phyloP scores from a whole-genome alignment of 2,113 vertebrate genomes.

The Loxodonta africana region DNA sequence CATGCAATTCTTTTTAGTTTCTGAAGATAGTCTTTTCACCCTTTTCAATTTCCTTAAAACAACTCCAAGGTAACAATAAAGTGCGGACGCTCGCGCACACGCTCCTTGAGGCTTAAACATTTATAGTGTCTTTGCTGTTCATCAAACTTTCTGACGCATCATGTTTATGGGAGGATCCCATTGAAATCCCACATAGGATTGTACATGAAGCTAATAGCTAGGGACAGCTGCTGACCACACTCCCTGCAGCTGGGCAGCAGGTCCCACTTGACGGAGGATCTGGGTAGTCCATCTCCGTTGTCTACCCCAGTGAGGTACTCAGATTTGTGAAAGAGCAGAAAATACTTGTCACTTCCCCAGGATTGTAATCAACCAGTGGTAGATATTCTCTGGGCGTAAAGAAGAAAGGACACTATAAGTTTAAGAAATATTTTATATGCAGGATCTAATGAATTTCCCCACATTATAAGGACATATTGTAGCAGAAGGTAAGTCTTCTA shows the following conservation, averaged over 20 bases:
- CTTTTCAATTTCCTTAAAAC: constrained; percentile 14
- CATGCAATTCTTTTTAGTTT: background rate
- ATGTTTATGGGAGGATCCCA: background rate
- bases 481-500: too few species aligned
- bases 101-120: background rate
- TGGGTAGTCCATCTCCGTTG: background rate
- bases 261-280: background rate
- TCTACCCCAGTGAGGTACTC: background rate
- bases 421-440: background rate
- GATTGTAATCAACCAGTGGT: too few species aligned
- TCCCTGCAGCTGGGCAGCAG: background rate
- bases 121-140: background rate
- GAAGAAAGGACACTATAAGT: background rate
- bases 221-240: too few species aligned
- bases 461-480: background rate
- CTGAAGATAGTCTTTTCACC: background rate
- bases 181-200: background rate
- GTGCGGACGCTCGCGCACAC: background rate
- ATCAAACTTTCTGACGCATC: background rate
- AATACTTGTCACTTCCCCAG: background rate
- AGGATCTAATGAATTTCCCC: background rate
- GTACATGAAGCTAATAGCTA: background rate
- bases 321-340: background rate
- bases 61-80: background rate
- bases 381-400: background rate